phyloP scores from a whole-genome alignment of 2,113 vertebrate genomes.

The Microtus richardsoni region DNA sequence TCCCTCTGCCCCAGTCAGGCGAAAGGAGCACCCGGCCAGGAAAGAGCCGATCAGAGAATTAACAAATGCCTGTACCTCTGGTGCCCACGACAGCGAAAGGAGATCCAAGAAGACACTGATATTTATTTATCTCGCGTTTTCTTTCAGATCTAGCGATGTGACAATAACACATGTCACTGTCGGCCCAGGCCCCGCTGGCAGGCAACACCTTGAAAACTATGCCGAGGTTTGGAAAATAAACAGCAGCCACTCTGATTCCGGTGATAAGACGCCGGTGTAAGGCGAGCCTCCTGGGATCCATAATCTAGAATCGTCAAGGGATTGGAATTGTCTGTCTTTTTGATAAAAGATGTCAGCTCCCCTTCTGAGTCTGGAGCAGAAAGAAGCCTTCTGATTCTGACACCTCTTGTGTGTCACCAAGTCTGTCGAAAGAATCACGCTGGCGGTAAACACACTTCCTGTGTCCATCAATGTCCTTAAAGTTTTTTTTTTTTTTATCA shows the following conservation, averaged over 20 bases:
- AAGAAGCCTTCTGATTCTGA: conserved; percentile 91
- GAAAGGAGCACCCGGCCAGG: conserved; percentile 67
- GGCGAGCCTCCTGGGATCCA: conserved; percentile 90
- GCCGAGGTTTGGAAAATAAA: conserved; percentile 86
- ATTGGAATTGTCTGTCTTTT: conserved; percentile 90
- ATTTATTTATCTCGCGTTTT: conserved; percentile 86
- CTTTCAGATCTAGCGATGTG: conserved; percentile 89
- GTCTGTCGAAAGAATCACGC: conserved; percentile 84
- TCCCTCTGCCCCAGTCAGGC: conserved; percentile 13
- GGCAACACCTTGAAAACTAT: conserved; percentile 91
- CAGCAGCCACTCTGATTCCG: conserved; percentile 85
- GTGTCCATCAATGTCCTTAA: conserved; percentile 71
- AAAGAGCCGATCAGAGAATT: conserved; percentile 72
- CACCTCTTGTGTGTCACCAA: conserved; percentile 78
- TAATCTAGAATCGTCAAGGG: conserved; percentile 90
- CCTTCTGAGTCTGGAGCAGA: conserved; percentile 88
- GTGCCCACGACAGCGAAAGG: conserved; percentile 80
- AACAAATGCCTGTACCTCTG: conserved; percentile 75
- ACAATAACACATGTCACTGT: conserved; percentile 90
- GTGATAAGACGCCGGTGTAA: conserved; percentile 89
- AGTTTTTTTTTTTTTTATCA: conserved; percentile 70
- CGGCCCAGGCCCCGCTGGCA: conserved; percentile 88
- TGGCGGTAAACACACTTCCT: conserved; percentile 64
- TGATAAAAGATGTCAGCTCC: conserved; percentile 92
- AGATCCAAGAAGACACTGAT: conserved; percentile 84